Percentiles rank a stretch among this genome's conserved stretches.
These are phyloP conservation scores for Anoncus sp. DNA, from an alignment of 2,888 invertebrate genomes.

Conservation along the genomic window DNA sequence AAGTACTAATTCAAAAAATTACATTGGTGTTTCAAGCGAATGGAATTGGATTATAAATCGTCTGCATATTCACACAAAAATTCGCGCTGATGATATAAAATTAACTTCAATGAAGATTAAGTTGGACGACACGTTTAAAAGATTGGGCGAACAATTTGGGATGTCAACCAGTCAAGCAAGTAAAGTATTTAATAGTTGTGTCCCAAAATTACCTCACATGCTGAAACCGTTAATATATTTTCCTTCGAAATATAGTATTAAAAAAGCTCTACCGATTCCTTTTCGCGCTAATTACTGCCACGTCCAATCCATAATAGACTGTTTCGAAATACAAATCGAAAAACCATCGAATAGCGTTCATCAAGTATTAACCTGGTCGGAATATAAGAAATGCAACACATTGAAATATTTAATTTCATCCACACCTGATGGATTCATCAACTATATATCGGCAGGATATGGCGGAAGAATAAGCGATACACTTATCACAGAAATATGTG, in stretches of 20 bases:
- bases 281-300: too few relatives aligned
- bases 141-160: conserved; percentile 3
- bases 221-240: conserved; percentile 48
- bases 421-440: too few relatives aligned
- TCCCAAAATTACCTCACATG: conserved; percentile 36
- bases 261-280: too few relatives aligned
- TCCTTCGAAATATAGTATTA: conserved; percentile 31
- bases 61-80: too few relatives aligned
- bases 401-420: conserved; percentile 75
- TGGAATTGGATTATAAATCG: too few relatives aligned
- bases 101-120: background rate
- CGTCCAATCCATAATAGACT: conserved; percentile 71
- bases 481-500: too few relatives aligned
- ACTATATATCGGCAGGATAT: too few relatives aligned
- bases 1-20: too few relatives aligned
- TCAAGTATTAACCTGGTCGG: conserved; percentile 73
- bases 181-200: conserved; percentile 32
- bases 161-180: conserved; percentile 31
- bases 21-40: too few relatives aligned
- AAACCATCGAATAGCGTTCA: conserved; percentile 69
- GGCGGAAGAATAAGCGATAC: too few relatives aligned
- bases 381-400: conserved; percentile 73
- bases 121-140: background rate
- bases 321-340: too few relatives aligned
- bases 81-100: background rate